Percentiles rank a stretch among this genome's conserved stretches.
Evolutionary conservation across 2,113 vertebrate genomes (phyloP).

Genomic region (Chaetura pelagica): DNA sequence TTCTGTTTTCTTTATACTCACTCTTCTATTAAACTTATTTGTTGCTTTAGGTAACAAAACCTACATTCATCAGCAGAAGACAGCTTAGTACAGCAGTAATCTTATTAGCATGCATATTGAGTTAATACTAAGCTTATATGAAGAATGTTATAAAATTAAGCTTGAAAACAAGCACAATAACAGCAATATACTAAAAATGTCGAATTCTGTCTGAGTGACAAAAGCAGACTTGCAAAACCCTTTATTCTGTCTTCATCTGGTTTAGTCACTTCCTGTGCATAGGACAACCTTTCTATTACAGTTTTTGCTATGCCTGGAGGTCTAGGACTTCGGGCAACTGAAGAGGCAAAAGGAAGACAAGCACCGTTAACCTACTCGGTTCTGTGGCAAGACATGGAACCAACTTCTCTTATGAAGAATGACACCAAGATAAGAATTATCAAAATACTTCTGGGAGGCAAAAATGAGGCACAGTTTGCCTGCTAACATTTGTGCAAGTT

Average conservation of each 20-base stretch:
- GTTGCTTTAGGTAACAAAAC: not conserved
- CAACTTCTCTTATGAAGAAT: not conserved
- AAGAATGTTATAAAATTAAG: slow-evolving; percentile 4
- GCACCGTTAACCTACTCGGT: slow-evolving; percentile 8
- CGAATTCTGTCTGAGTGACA: not conserved
- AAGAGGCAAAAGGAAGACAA: slow-evolving; percentile 11
- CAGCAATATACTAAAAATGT: not conserved
- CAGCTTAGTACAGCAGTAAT: not conserved
- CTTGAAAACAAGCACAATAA: not conserved
- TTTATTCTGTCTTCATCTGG: slow-evolving; percentile 1
- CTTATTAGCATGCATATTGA: not conserved
- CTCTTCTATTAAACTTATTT: not conserved
- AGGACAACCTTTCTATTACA: slow-evolving; percentile 28
- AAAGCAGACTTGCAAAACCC: not conserved
- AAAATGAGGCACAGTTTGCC: not conserved
- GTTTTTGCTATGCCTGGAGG: not conserved
- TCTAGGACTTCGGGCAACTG: slow-evolving; percentile 30
- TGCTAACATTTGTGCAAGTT: not conserved
- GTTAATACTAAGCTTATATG: not conserved
- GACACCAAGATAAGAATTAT: not conserved
- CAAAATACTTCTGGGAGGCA: not conserved
- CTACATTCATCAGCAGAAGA: slow-evolving; percentile 8
- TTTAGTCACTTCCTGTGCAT: not conserved
- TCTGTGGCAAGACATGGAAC: not conserved
- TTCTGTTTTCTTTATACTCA: not conserved